Evolutionary conservation across 2,888 invertebrate species (phyloP).

Genomic region (Halictus quadricinctus): DNA sequence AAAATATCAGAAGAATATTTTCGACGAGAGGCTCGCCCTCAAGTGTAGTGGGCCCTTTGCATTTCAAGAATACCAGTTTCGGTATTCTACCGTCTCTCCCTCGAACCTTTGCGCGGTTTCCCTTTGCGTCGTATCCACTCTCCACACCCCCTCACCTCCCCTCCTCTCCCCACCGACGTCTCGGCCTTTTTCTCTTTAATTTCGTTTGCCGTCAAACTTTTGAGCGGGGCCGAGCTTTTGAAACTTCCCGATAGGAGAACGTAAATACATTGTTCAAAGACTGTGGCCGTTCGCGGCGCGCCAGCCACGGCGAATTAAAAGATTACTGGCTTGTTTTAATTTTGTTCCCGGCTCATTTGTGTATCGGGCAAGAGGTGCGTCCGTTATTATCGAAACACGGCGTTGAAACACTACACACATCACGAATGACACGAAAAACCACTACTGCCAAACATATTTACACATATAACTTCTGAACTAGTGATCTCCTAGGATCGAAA

Average conservation of each 20-base stretch:
- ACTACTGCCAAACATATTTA: no score
- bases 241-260: slow-evolving; percentile 55
- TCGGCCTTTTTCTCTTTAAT: slow-evolving; percentile 59
- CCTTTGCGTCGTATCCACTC: slow-evolving; percentile 53
- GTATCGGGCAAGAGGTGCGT: neutral
- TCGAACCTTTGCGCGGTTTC: slow-evolving; percentile 44
- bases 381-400: neutral
- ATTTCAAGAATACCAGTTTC: slow-evolving; percentile 71
- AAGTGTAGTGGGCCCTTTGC: slow-evolving; percentile 57
- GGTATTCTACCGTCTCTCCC: slow-evolving; percentile 45
- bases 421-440: no score
- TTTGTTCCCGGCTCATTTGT: neutral
- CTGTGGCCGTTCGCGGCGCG: slow-evolving; percentile 16
- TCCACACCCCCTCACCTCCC: slow-evolving; percentile 33
- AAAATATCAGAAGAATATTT: slow-evolving; percentile 59
- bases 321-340: slow-evolving; percentile 22
- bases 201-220: slow-evolving; percentile 71
- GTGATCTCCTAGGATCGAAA: no score
- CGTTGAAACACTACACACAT: neutral
- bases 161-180: slow-evolving; percentile 9
- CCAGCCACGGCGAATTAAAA: slow-evolving; percentile 22
- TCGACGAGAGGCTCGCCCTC: slow-evolving; percentile 57
- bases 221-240: slow-evolving; percentile 61
- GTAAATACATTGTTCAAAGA: slow-evolving; percentile 52
- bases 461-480: no score